Evolutionary conservation across 1,140 invertebrate genomes (phyloP).

Genomic region (Thaumetopoea pityocampa): DNA sequence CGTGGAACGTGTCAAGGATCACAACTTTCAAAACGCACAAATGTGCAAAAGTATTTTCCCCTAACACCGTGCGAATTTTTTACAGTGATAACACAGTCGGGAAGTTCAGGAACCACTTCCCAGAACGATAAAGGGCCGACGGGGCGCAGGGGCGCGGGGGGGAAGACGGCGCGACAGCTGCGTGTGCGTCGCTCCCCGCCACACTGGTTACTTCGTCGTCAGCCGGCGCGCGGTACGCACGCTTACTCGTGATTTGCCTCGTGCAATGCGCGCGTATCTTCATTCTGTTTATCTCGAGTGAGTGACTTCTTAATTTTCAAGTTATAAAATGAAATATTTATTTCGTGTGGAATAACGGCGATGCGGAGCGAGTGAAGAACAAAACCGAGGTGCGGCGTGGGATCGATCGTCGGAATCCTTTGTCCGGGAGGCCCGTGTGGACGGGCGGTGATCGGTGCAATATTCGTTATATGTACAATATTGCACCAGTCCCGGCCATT

Average conservation of each 20-base stretch:
- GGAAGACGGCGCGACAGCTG: constrained; percentile 51
- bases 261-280: constrained; percentile 35
- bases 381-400: constrained; percentile 36
- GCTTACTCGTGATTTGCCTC: constrained; percentile 24
- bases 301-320: constrained; percentile 51
- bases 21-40: constrained; percentile 45
- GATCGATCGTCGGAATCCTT: constrained; percentile 40
- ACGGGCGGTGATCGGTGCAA: constrained; percentile 67
- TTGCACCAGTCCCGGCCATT: constrained; percentile 75
- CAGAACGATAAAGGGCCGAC: constrained; percentile 70
- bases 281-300: constrained; percentile 35
- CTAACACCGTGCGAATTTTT: constrained; percentile 37
- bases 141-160: constrained; percentile 29
- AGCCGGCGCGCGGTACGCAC: constrained; percentile 29
- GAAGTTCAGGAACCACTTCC: constrained; percentile 74
- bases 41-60: constrained; percentile 31
- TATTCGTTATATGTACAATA: constrained; percentile 66
- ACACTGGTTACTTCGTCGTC: constrained; percentile 49
- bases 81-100: constrained; percentile 49
- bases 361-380: constrained; percentile 17
- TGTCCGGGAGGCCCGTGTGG: constrained; percentile 64
- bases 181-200: constrained; percentile 56
- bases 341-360: constrained; percentile 15
- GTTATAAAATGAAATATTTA: constrained; percentile 24
- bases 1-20: constrained; percentile 54